Conservation (phyloP, 2,888 invertebrate species). For the Andrena flavipes region DNA sequence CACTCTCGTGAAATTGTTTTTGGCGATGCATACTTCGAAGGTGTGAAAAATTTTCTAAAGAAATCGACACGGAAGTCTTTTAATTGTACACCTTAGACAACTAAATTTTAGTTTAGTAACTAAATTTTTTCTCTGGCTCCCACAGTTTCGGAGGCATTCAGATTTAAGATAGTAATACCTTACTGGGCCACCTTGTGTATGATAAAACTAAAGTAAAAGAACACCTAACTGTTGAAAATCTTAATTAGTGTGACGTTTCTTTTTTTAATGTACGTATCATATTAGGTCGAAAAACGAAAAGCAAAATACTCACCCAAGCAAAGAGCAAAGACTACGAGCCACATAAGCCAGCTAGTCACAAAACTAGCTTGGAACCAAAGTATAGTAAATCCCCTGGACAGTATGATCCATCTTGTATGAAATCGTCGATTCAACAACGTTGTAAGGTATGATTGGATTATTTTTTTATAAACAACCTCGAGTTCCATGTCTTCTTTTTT, state of each 20-base stretch:
- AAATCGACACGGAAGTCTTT: too few species aligned
- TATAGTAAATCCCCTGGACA: conserved; percentile 69
- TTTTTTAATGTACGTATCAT: neutral
- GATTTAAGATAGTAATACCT: too few species aligned
- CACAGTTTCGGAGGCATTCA: too few species aligned
- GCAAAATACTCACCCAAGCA: conserved; percentile 52
- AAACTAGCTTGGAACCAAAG: conserved; percentile 75
- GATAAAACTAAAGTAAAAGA: too few species aligned
- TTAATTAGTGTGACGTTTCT: neutral
- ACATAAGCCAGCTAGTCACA: conserved; percentile 80
- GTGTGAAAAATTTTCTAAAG: too few species aligned
- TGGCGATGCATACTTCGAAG: too few species aligned
- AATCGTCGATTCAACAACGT: conserved; percentile 17
- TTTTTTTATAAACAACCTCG: neutral
- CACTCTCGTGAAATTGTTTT: too few species aligned
- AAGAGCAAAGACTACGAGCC: conserved; percentile 74
- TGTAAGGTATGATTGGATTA: conserved; percentile 40
- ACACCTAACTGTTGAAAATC: too few species aligned
- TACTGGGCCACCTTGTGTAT: too few species aligned
- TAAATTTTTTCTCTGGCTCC: too few species aligned
- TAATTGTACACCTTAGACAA: too few species aligned
- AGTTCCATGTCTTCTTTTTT: neutral
- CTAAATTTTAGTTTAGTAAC: too few species aligned
- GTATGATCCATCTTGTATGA: conserved; percentile 62
- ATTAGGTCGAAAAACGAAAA: conserved; percentile 48